Evolutionary conservation across 2,888 invertebrate genomes (phyloP), one percentile per base, ranked within the genome.

Genomic region (Zaprionus bogoriensis): DNA sequence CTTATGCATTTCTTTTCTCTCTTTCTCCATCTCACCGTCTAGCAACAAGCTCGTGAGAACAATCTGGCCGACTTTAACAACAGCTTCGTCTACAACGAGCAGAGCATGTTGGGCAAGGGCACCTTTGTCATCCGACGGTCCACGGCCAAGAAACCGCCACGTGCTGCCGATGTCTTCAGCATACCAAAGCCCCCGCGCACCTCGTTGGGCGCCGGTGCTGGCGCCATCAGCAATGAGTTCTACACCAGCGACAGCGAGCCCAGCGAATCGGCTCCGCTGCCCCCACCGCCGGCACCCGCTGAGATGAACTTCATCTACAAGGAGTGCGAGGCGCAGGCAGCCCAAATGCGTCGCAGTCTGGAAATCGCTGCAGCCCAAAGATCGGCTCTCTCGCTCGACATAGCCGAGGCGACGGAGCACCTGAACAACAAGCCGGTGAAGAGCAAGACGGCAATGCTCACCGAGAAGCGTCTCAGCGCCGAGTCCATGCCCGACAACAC

Each of bases 61-160:
- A 68, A 71, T 32, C 25, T 69, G 32, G 45, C 39, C 4, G 86
- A 85, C 14, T 80, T 80, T n/a, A 76, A 78, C 42, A 82, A 71
- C 36, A 66, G 69, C 23, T 84, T 81, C 30, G 63, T 23, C n/a
- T 77, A 72, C 67, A 84, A 87, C 55, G 80, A 86, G 5, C 81
- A 87, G 28, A 86, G 90, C 25, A 90, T 94, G 81, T 92, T 93
- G 50, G 91, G 91, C 22, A 89, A 93, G 66, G 96, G 96, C 25
- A 96, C 96, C n/a, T 96, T 96, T 87, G 94, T 96, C 32, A 95
- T 96, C 64, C 92, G 96, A 41, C 84, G 89, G 4, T 72, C 80
- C 10, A 75, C 82, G 14, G 74, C 74, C 46, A 89, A 88, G 60
- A 80, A 80, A 48, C 79, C 87, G 22, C 82, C 89, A 4, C 78